These are phyloP conservation scores for Drosophila tripunctata DNA, from an alignment of 2,888 invertebrate genomes.

Conservation along the genomic window DNA sequence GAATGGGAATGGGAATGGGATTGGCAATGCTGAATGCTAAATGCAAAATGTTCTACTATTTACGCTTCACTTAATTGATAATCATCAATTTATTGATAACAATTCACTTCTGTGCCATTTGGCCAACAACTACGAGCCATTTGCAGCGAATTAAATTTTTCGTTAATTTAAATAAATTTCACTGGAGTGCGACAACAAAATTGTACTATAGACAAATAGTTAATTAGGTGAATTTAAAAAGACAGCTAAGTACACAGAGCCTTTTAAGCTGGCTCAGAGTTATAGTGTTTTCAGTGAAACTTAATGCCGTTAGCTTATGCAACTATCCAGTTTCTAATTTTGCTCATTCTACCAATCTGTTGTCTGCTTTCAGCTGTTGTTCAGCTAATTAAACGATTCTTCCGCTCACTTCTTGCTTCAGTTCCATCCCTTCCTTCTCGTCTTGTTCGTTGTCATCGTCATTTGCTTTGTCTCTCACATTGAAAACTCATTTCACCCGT, in stretches of 20 bases:
- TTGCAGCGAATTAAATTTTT: slow-evolving; percentile 19
- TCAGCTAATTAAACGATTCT: slow-evolving; percentile 61
- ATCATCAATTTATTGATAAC: slow-evolving; percentile 69
- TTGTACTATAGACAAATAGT: neutral
- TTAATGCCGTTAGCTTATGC: slow-evolving; percentile 7
- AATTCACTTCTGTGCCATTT: slow-evolving; percentile 55
- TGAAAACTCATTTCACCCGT: slow-evolving; percentile 50
- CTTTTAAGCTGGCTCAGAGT: slow-evolving; percentile 1
- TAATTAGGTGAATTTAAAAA: slow-evolving; percentile 5
- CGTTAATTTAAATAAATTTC: slow-evolving; percentile 32
- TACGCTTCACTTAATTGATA: slow-evolving; percentile 71
- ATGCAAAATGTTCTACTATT: slow-evolving; percentile 34
- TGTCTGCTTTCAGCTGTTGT: slow-evolving; percentile 28
- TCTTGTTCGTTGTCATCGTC: slow-evolving; percentile 2
- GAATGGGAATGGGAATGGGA: slow-evolving; percentile 14
- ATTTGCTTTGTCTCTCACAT: slow-evolving; percentile 35
- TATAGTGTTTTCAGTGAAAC: neutral
- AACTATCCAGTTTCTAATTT: slow-evolving; percentile 12
- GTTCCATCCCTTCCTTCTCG: neutral
- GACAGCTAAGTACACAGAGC: neutral
- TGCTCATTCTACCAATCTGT: neutral
- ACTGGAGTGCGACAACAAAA: neutral
- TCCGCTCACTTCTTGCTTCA: neutral
- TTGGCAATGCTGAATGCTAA: slow-evolving; percentile 1
- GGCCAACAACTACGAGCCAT: slow-evolving; percentile 22